A percentile compares a stretch with the other conserved stretches of the same genome.
Evolutionary conservation across 1,140 invertebrate species (phyloP).

Genomic region (Glomeris maerens): DNA sequence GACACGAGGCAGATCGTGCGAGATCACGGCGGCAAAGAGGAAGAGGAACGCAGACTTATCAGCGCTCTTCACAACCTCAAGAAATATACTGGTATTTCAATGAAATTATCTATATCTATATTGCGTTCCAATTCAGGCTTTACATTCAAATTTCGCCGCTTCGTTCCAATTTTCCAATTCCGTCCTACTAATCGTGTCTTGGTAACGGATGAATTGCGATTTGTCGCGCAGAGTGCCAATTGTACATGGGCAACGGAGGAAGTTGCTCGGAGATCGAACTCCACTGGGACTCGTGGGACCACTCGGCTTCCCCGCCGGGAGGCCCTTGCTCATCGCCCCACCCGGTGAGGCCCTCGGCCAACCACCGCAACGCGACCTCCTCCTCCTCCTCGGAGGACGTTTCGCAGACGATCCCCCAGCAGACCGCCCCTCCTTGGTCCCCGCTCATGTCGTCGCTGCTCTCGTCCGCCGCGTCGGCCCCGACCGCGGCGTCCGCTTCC

Average conservation of each 20-base stretch:
- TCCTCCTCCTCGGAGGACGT: slow-evolving; percentile 11
- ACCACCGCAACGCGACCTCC: slow-evolving; percentile 21
- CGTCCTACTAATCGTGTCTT: too few species aligned
- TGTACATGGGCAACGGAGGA: slow-evolving; percentile 11
- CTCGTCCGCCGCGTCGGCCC: slow-evolving; percentile 22
- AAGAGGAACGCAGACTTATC: slow-evolving; percentile 61
- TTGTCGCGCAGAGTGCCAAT: too few species aligned
- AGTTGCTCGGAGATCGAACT: slow-evolving; percentile 46
- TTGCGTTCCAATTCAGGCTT: too few species aligned
- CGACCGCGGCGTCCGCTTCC: slow-evolving; percentile 19
- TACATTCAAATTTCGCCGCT: too few species aligned
- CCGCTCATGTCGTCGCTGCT: slow-evolving; percentile 26
- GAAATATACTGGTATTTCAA: slow-evolving; percentile 60
- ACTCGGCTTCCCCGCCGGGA: slow-evolving; percentile 44
- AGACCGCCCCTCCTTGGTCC: slow-evolving; percentile 23
- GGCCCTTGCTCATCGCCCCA: slow-evolving; percentile 16
- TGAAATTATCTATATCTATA: too few species aligned
- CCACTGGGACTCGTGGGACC: slow-evolving; percentile 88
- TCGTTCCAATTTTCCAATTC: too few species aligned
- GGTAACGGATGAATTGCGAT: too few species aligned
- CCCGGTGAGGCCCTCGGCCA: slow-evolving; percentile 19
- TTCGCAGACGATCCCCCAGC: slow-evolving; percentile 11
- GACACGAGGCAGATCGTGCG: slow-evolving; percentile 58
- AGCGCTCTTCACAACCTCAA: slow-evolving; percentile 70
- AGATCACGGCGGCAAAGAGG: slow-evolving; percentile 47